Conservation (phyloP, 2,888 invertebrate genomes). For the Steinernema scapterisci region DNA sequence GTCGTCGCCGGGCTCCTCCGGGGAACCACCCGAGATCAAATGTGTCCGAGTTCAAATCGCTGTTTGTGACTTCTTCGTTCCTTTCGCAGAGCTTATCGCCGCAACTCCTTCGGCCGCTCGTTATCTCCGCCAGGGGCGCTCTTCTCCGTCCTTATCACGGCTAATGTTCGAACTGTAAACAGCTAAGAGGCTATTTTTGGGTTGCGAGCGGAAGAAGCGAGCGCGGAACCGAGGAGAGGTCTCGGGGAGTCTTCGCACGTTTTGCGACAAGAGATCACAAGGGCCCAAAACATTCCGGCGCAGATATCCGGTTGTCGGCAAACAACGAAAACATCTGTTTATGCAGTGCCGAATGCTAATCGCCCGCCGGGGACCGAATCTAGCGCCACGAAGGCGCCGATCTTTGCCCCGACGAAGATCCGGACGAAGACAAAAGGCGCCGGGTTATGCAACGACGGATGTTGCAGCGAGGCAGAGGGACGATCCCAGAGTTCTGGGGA, state of each 20-base stretch:
- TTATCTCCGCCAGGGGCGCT: neutral
- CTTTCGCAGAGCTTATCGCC: no score
- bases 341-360: constrained; percentile 1
- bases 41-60: neutral
- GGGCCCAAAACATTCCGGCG: neutral
- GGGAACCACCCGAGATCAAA: no score
- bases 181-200: neutral
- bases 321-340: constrained; percentile 13
- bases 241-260: no score
- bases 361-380: neutral
- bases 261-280: neutral
- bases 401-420: neutral
- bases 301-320: no score
- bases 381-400: neutral
- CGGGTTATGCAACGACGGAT: no score
- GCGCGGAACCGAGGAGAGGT: no score
- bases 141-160: neutral
- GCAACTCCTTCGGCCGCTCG: neutral
- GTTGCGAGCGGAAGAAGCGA: neutral
- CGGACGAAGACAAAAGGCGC: no score
- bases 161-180: neutral
- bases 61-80: neutral
- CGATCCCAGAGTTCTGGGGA: no score
- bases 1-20: no score
- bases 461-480: no score